Evolutionary conservation across 2,888 invertebrate genomes (phyloP), one percentile per base, ranked within the genome.

Genomic region (Biston stratarius): DNA sequence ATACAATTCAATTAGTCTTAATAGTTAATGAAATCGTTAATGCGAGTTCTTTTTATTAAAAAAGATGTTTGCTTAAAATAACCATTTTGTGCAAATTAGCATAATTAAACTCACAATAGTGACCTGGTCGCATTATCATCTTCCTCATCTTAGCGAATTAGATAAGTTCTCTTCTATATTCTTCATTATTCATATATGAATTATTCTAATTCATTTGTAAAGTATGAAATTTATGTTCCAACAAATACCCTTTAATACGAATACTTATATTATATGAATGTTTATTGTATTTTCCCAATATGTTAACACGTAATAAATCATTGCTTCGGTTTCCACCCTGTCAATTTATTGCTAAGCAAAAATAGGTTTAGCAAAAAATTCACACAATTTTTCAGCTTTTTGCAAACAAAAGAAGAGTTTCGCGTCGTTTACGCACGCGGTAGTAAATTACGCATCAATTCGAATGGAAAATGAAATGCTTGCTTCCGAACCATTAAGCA

Each of bases 381-480:
- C 67, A 57, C 64, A 59, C 67, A 73, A 81, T 80, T 84, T 84
- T 84, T 82, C 77, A 75, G 74, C 70, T 78, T 78, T 82, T 75
- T 77, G 75, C 87, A 88, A 88, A 91, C 88, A 91, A 90, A 88
- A 86, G 86, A 83, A 77, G 74, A 77, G 74, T 73, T 74, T 69
- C 80, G 83, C 84, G 80, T 85, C 87, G 86, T 87, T 88, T 88
- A 87, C 86, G 86, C 85, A 87, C 85, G 84, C 86, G 81, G 86
- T 83, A 86, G 85, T 91, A 91, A 92, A 93, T 92, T 90, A 90
- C 91, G 87, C 77, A 89, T 86, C 88, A 89, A 88, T 91, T 89
- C 89, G 87, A 88, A 91, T 89, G 92, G 93, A 94, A 94, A 94
- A 94, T 94, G 92, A 93, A 93, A 94, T 91, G 91, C 88, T 85